These are phyloP conservation scores for Hippocampus comes DNA, from an alignment of 2,113 vertebrate genomes.

Conservation along the genomic window DNA sequence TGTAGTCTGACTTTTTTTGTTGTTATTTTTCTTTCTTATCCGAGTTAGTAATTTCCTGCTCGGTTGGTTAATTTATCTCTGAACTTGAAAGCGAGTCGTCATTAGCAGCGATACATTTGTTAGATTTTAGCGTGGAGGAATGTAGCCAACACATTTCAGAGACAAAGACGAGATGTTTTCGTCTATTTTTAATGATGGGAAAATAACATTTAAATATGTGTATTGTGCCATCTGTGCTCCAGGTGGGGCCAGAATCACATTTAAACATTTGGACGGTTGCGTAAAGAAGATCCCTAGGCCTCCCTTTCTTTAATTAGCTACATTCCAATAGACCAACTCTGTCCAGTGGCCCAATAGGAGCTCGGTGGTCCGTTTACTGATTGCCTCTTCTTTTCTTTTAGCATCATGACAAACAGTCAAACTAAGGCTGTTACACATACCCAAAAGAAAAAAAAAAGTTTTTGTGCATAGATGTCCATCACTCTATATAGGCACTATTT, in stretches of 20 bases:
- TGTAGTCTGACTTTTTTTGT: background rate
- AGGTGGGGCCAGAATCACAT: conserved; percentile 57
- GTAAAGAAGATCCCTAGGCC: background rate
- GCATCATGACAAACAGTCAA: background rate
- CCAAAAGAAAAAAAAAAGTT: background rate
- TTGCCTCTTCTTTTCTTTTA: background rate
- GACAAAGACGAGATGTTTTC: conserved; percentile 35
- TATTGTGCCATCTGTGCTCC: conserved; percentile 50
- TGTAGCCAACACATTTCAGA: conserved; percentile 27
- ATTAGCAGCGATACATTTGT: conserved; percentile 13
- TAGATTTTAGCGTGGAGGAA: conserved; percentile 20
- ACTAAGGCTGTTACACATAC: background rate
- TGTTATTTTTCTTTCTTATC: background rate
- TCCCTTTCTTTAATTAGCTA: background rate
- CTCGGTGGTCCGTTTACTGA: conserved; percentile 2
- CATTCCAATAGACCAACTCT: conserved; percentile 5
- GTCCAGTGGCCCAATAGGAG: conserved; percentile 12
- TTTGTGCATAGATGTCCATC: too few relatives aligned
- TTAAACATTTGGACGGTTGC: conserved; percentile 12
- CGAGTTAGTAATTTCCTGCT: background rate
- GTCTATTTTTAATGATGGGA: conserved; percentile 50
- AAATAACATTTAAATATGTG: conserved; percentile 2
- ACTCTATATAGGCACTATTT: too few relatives aligned
- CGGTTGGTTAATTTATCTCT: conserved; percentile 11
- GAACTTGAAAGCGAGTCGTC: conserved; percentile 3